Percentiles rank a stretch among this genome's conserved stretches.
phyloP scores from a whole-genome alignment of 2,113 vertebrate genomes.

The Cisticola juncidis region DNA sequence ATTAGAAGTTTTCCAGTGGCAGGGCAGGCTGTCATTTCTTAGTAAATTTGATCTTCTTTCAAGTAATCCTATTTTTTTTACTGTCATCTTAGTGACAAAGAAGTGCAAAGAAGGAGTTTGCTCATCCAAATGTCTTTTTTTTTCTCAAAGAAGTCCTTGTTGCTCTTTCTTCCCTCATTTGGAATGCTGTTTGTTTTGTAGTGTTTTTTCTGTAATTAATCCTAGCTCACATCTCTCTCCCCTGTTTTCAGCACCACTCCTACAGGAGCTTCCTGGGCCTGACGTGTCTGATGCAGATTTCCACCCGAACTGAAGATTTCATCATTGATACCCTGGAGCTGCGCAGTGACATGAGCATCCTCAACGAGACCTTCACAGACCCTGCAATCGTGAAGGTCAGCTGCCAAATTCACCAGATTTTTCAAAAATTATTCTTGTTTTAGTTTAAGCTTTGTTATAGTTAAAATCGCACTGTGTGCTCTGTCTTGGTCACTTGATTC shows the following conservation, averaged over 20 bases:
- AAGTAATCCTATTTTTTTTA: neutral
- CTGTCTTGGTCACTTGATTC: neutral
- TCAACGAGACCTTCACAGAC: conserved; percentile 94
- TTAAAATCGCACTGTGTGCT: neutral
- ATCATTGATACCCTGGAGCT: conserved; percentile 90
- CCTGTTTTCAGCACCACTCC: conserved; percentile 86
- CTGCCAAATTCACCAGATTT: neutral
- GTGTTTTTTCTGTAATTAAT: neutral
- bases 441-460: neutral
- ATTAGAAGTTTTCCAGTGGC: neutral
- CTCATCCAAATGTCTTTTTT: neutral
- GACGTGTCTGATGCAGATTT: conserved; percentile 95
- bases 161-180: neutral
- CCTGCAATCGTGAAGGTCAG: conserved; percentile 90
- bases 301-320: conserved; percentile 92
- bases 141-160: neutral
- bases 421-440: neutral
- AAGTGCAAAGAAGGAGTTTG: neutral
- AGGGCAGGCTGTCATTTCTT: neutral
- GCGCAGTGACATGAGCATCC: conserved; percentile 88
- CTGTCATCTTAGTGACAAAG: neutral
- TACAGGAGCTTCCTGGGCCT: conserved; percentile 94
- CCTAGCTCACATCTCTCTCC: neutral
- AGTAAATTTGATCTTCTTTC: neutral
- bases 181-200: neutral